Percentiles rank a stretch among this genome's conserved stretches.
These are phyloP conservation scores for Nycticebus coucang DNA, from an alignment of 2,113 vertebrate genomes.

Conservation along the genomic window DNA sequence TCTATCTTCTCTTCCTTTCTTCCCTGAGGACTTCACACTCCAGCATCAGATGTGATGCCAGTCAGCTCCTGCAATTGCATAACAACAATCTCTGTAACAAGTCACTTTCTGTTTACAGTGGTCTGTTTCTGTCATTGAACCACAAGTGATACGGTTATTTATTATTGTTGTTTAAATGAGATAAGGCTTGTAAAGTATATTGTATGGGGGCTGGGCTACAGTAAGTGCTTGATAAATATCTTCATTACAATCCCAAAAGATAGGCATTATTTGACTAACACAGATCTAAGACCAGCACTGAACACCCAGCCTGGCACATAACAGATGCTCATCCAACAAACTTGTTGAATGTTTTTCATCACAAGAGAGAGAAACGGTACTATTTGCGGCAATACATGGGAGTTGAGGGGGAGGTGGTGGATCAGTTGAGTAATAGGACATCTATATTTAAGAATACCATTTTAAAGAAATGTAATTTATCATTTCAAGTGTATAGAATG, in stretches of 20 bases:
- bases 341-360: slow-evolving; percentile 65
- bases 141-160: not conserved
- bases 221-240: not conserved
- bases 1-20: not conserved
- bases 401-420: slow-evolving; percentile 51
- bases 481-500: slow-evolving; percentile 11
- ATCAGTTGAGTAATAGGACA: slow-evolving; percentile 67
- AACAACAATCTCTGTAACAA: not conserved
- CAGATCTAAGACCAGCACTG: not conserved
- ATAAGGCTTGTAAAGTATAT: not conserved
- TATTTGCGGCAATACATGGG: slow-evolving; percentile 62
- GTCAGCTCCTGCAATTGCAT: not conserved
- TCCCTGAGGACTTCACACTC: not conserved
- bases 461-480: slow-evolving; percentile 49
- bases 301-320: slow-evolving; percentile 9
- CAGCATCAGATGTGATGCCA: not conserved
- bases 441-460: slow-evolving; percentile 68
- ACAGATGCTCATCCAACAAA: slow-evolving; percentile 37
- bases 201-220: not conserved
- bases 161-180: not conserved
- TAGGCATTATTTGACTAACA: not conserved
- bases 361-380: slow-evolving; percentile 42
- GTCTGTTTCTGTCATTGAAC: not conserved
- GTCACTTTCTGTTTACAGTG: not conserved
- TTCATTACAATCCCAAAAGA: not conserved